Evolutionary conservation across 2,113 vertebrate species (phyloP).

Genomic region (Elaphurus davidianus): DNA sequence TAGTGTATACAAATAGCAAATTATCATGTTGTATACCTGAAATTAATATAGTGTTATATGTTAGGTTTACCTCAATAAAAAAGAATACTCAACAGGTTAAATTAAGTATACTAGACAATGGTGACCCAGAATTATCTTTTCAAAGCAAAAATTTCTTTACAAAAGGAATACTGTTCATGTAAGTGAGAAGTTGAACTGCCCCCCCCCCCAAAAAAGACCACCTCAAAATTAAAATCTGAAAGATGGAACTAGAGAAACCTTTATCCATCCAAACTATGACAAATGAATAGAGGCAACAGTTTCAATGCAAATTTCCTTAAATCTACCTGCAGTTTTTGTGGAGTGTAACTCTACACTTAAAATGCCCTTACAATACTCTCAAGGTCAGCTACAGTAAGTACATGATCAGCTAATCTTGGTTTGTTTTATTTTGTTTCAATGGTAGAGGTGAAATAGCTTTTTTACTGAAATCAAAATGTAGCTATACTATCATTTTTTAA

Average conservation of each 20-base stretch:
- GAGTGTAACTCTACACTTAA: background rate
- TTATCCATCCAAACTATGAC: background rate
- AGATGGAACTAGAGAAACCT: background rate
- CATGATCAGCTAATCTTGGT: background rate
- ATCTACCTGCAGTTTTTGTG: background rate
- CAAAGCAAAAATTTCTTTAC: background rate
- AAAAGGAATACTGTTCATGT: background rate
- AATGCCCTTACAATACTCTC: background rate
- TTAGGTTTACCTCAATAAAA: background rate
- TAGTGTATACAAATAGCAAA: background rate
- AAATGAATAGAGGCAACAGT: background rate
- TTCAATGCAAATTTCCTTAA: background rate
- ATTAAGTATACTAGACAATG: background rate
- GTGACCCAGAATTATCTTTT: background rate
- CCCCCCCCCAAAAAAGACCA: background rate
- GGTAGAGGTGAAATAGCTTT: background rate
- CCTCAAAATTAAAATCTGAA: background rate
- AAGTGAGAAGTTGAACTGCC: background rate
- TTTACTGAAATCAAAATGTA: background rate
- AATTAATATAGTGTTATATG: background rate
- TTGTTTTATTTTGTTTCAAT: background rate
- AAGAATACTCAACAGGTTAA: background rate
- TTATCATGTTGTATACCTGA: background rate
- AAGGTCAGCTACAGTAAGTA: background rate
- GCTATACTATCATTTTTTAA: background rate